Evolutionary conservation across 64 coral and sea anemone genomes (phyloP).

Genomic region (Stichodactyla mertensii): DNA sequence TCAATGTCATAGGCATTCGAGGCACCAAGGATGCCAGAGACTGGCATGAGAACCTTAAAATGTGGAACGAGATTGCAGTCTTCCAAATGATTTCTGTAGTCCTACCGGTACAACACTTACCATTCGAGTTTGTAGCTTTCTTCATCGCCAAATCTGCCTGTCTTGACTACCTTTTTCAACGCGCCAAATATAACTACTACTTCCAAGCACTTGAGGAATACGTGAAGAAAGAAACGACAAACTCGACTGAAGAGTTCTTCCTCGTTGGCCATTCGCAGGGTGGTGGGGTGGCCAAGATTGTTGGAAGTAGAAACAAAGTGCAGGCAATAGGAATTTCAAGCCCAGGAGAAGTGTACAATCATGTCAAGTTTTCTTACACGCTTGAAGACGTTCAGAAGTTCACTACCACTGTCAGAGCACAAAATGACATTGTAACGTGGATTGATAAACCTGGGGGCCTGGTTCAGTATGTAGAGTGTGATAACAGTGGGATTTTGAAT

Average conservation of each 20-base stretch:
- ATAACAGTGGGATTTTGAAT: conserved; percentile 7
- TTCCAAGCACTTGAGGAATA: conserved; percentile 33
- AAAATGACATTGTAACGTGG: conserved; percentile 62
- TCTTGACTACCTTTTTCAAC: conserved; percentile 56
- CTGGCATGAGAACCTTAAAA: conserved; percentile 49
- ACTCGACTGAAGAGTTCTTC: conserved; percentile 8
- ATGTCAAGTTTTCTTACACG: conserved; percentile 34
- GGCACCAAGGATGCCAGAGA: conserved; percentile 36
- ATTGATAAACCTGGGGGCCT: conserved; percentile 51
- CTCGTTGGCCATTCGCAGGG: conserved; percentile 51
- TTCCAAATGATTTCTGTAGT: conserved; percentile 50
- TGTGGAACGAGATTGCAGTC: conserved; percentile 66
- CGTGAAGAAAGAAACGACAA: conserved; percentile 7
- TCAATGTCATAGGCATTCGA: conserved; percentile 55
- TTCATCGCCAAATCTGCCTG: conserved; percentile 31
- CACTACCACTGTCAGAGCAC: conserved; percentile 47
- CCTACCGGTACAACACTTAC: conserved; percentile 46
- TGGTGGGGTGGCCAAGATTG: conserved; percentile 66
- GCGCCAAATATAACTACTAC: conserved; percentile 18
- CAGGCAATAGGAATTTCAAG: conserved; percentile 37
- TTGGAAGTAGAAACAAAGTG: conserved; percentile 50
- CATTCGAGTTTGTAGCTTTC: conserved; percentile 47
- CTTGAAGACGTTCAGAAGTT: conserved; percentile 51
- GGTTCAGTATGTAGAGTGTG: conserved; percentile 53
- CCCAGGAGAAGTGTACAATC: conserved; percentile 54